A percentile compares a stretch with the other conserved stretches of the same genome.
Evolutionary conservation across 2,113 vertebrate genomes (phyloP).

Genomic region (Notarius lentiginosus): DNA sequence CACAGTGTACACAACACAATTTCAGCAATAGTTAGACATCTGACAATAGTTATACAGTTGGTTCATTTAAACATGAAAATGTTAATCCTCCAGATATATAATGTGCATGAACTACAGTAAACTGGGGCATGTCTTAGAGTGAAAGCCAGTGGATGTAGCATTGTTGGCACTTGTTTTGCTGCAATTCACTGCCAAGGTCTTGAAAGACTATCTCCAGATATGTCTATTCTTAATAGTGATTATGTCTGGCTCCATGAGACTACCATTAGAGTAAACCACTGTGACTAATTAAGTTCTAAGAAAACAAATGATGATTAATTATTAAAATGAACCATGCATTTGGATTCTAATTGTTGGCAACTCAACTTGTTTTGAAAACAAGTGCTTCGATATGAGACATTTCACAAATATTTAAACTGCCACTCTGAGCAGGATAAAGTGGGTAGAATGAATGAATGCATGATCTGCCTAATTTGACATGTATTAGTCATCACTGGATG

Average conservation of each 20-base stretch:
- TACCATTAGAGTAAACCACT: constrained; percentile 27
- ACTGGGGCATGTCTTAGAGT: background rate
- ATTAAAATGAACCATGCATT: constrained; percentile 36
- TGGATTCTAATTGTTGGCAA: constrained; percentile 39
- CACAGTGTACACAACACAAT: background rate
- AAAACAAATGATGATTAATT: constrained; percentile 46
- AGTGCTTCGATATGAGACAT: constrained; percentile 6
- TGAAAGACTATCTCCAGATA: background rate
- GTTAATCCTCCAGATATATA: background rate
- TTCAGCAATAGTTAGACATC: background rate
- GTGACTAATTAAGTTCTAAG: constrained; percentile 39
- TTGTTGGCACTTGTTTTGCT: background rate
- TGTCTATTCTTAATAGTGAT: background rate
- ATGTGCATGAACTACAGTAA: background rate
- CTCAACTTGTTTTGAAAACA: constrained; percentile 37
- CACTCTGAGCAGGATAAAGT: background rate
- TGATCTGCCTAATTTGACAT: background rate
- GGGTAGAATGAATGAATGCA: background rate
- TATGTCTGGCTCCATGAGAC: background rate
- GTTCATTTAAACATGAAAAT: background rate
- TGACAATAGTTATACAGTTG: background rate
- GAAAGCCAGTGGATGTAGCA: background rate
- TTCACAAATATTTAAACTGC: constrained; percentile 24
- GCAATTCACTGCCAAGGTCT: background rate
- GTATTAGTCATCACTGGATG: background rate